Evolutionary conservation across 2,888 invertebrate species (phyloP), one percentile per base, ranked within the genome.

Genomic region (Sphaerophoria taeniata): DNA sequence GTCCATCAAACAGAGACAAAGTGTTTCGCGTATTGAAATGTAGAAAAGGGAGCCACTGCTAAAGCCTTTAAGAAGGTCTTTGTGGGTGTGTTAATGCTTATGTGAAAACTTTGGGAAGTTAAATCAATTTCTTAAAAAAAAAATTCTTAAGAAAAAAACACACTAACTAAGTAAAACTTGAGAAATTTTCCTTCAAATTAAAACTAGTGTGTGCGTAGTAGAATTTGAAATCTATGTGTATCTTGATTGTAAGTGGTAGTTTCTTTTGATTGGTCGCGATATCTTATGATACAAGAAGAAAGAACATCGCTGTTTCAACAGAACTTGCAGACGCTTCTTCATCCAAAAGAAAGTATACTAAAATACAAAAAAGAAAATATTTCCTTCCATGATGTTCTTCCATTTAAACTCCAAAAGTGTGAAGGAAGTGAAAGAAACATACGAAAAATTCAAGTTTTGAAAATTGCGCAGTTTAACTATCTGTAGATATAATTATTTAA

Each of bases 191-290:
- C 61, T 73, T 56, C 55, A 65, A 31, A 58, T 51, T n/a, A 24
- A 55, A 61, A 69, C 60, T 16, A 47, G 36, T 67, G 65, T 75
- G 53, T 82, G 71, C 60, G 81, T 67, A n/a, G 51, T 58, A 24
- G 34, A 9, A 24, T 34, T 39, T n/a, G 24, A 69, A 9, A 61
- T n/a, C 55, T 6, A 4, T 14, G 5, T 6, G 12, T 12, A 12
- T 56, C 58, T 9, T 12, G 4, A 45, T 6, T 49, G 69, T 11
- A 58, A 16, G 24, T 6, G 51, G 56, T 43, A 67, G 78, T 58
- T 84, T 80, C 84, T 75, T 84, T 84, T 84, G 84, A 84, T 84
- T 84, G 84, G 84, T 84, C 84, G 84, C 84, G 75, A 72, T 72
- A 81, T 77, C 71, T 33, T 71, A 14, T 71, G 9, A 31, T 65